These are phyloP conservation scores for Meteorus colon DNA, from an alignment of 2,888 invertebrate species.

Conservation along the genomic window DNA sequence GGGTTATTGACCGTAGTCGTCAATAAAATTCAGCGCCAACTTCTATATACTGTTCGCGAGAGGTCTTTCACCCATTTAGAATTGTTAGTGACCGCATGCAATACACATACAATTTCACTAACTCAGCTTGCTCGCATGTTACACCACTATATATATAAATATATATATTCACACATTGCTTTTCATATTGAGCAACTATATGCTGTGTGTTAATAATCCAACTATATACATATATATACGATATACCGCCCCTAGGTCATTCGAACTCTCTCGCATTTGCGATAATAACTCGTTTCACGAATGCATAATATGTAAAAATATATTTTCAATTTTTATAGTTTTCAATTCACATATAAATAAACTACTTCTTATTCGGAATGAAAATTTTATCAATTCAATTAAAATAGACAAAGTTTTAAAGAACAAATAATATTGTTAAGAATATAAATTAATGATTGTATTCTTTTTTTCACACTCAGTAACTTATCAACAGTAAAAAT, in stretches of 20 bases:
- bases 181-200: constrained; percentile 7
- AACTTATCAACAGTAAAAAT: too few species aligned
- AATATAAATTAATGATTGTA: too few species aligned
- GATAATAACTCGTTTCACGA: neutral
- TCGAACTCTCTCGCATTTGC: too few species aligned
- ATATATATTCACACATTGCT: neutral
- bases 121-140: constrained; percentile 7
- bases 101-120: neutral
- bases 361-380: too few species aligned
- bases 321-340: too few species aligned
- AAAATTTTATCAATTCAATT: too few species aligned
- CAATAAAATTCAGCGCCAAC: constrained; percentile 19
- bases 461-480: too few species aligned
- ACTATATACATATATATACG: neutral
- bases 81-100: constrained; percentile 22
- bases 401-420: too few species aligned
- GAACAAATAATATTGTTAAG: too few species aligned
- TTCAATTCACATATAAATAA: too few species aligned
- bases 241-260: neutral
- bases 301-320: too few species aligned
- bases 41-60: neutral
- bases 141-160: neutral
- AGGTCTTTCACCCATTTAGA: constrained; percentile 37
- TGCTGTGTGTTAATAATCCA: neutral
- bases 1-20: constrained; percentile 21